These are phyloP conservation scores for Catharus bicknelli DNA, from an alignment of 2,113 vertebrate genomes.

Conservation along the genomic window DNA sequence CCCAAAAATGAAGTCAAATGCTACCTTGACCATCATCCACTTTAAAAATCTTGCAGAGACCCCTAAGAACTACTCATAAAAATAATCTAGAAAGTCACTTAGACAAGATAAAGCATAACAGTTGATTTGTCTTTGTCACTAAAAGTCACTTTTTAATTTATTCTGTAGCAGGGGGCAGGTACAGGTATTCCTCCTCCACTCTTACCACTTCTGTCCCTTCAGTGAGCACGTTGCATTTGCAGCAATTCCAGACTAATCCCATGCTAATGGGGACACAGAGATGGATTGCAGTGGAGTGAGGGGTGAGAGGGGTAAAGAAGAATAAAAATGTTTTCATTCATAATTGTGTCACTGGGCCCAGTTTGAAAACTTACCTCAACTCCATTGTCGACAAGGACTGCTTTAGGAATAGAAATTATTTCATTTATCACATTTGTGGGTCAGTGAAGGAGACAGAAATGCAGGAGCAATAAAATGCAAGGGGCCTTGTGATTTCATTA, in stretches of 20 bases:
- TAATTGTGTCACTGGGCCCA: background rate
- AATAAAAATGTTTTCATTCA: background rate
- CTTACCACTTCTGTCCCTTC: background rate
- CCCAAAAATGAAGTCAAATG: background rate
- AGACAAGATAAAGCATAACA: background rate
- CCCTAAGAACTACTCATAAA: background rate
- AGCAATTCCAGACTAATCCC: background rate
- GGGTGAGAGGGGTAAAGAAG: background rate
- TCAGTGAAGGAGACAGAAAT: constrained; percentile 8
- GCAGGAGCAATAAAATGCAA: background rate
- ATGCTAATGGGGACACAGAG: background rate
- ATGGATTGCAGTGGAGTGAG: rapidly evolving
- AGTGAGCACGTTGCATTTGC: background rate
- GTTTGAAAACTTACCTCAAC: background rate
- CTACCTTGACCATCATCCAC: rapidly evolving
- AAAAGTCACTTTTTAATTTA: background rate
- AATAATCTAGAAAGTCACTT: background rate
- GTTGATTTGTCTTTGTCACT: background rate
- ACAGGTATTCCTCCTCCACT: background rate
- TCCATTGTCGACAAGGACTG: background rate
- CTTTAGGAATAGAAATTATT: background rate
- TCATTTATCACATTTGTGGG: background rate
- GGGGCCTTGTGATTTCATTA: background rate
- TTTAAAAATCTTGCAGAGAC: background rate
- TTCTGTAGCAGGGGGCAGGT: background rate